These are phyloP conservation scores for Lasioglossum albipes DNA, from an alignment of 1,140 invertebrate genomes.

Conservation along the genomic window DNA sequence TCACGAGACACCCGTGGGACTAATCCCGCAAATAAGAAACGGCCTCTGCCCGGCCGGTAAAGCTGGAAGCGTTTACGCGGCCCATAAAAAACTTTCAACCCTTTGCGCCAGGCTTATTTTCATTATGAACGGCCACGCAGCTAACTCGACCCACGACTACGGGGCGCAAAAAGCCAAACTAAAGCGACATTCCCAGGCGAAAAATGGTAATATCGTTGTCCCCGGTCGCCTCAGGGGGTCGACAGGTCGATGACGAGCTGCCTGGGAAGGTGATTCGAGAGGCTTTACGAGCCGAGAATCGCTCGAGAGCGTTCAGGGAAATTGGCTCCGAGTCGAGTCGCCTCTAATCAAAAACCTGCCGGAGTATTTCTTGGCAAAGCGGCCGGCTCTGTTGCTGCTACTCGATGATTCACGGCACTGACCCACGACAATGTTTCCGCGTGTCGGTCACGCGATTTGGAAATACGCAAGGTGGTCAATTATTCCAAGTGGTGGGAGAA, in stretches of 20 bases:
- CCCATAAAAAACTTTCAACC: constrained; percentile 18
- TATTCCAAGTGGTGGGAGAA: no score
- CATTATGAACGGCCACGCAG: neutral
- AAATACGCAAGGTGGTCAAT: constrained; percentile 37
- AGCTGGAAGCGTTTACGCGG: neutral
- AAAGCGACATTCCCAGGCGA: neutral
- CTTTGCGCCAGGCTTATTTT: neutral
- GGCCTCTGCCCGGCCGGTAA: neutral
- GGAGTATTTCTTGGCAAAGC: constrained; percentile 49
- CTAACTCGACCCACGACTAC: neutral
- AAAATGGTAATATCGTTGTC: neutral
- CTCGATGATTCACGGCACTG: constrained; percentile 53
- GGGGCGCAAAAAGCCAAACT: neutral
- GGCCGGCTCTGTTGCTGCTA: no score
- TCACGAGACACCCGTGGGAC: constrained; percentile 13
- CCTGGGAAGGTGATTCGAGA: no score
- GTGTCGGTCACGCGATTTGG: constrained; percentile 50
- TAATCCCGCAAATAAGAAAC: constrained; percentile 47
- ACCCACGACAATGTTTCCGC: constrained; percentile 60
- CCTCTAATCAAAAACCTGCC: neutral
- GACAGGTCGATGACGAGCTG: neutral
- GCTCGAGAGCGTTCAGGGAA: neutral
- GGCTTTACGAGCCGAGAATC: neutral
- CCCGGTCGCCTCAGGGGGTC: no score
- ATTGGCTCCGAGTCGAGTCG: neutral